Evolutionary conservation across 2,797 vertebrate species (phyloP), one percentile per base, ranked within the genome.

Genomic region (Pogoniulus pusillus): DNA sequence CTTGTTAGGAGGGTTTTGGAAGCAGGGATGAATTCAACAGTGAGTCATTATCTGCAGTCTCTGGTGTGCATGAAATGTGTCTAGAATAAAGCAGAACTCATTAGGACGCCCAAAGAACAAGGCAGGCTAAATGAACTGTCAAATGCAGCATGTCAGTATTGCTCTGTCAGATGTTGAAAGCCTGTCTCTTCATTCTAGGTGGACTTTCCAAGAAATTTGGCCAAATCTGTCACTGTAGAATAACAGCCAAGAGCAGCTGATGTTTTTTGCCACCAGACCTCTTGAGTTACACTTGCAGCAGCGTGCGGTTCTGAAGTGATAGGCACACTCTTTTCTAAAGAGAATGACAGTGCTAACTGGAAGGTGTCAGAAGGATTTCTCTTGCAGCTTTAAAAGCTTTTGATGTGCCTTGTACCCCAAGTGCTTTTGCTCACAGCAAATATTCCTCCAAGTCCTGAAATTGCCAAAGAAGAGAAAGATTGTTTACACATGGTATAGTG

Each of bases 201-300:
- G 93, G 99, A 99, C 97, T 99, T 97, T 85, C 99, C 99, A 94
- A 98, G 99, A 97, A 99, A 99, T 95, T 96, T 99, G 97, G 99
- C 99, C 96, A 99, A 99, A 96, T 99, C 99, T 94, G 99, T 99
- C 90, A 99, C 99, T 1, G 99, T 99, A 96, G 99, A 99, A 94
- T 99, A 98, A 93, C 34, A 63, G 60, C 82, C 30, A 39, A 27
- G 65, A 81, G 39, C 57, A 95, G 77, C 79, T 55, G 93, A 91
- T 78, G 63, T 14, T 55, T 55, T 90, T 79, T 93, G 85, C 84
- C 82, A 76, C 65, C 71, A 82, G 60, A 84, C 55, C 72, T 82
- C 90, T 29, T 29, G 55, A 74, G 51, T 90, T 90, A 22, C 10
- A 45, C 70, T 85, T 72, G 41, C n/a, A 76, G 69, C 82, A 90